A percentile compares a stretch with the other conserved stretches of the same genome.
Evolutionary conservation across 2,113 vertebrate species (phyloP).

Genomic region (Mola mola): DNA sequence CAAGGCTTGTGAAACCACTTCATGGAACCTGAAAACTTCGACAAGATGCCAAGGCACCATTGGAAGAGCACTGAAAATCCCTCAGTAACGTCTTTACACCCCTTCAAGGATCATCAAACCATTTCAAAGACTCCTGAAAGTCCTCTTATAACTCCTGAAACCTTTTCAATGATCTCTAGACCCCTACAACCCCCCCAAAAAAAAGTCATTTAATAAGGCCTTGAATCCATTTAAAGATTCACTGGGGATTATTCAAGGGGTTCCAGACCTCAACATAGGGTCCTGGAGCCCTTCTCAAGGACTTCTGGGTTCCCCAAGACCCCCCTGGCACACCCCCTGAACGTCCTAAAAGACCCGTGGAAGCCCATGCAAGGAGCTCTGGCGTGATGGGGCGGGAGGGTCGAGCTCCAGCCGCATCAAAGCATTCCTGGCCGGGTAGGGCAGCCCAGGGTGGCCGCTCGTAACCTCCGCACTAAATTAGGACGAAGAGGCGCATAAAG

Average conservation of each 20-base stretch:
- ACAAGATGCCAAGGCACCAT: background rate
- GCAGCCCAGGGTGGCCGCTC: conserved; percentile 79
- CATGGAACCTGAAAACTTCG: background rate
- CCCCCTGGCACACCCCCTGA: background rate
- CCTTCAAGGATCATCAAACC: background rate
- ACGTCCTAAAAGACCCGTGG: conserved; percentile 2
- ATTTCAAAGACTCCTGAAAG: background rate
- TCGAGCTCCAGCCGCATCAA: conserved; percentile 80
- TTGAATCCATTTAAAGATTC: background rate
- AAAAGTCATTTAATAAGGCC: too few species aligned
- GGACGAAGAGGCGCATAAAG: conserved; percentile 69
- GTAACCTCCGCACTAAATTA: conserved; percentile 87
- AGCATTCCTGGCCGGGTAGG: conserved; percentile 85
- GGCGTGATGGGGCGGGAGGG: conserved; percentile 43
- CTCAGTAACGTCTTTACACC: too few species aligned
- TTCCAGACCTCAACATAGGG: background rate
- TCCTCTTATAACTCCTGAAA: background rate
- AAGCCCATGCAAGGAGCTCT: conserved; percentile 2
- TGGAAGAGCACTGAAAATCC: too few species aligned
- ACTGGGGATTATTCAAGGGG: background rate
- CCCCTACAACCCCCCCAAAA: too few species aligned
- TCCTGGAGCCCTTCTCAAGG: background rate
- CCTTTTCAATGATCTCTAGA: background rate
- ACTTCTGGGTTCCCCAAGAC: background rate
- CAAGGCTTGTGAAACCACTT: background rate